Percentiles rank a stretch among this genome's conserved stretches.
Conservation (phyloP, 2,888 invertebrate genomes). For the Lamproptera curius region DNA sequence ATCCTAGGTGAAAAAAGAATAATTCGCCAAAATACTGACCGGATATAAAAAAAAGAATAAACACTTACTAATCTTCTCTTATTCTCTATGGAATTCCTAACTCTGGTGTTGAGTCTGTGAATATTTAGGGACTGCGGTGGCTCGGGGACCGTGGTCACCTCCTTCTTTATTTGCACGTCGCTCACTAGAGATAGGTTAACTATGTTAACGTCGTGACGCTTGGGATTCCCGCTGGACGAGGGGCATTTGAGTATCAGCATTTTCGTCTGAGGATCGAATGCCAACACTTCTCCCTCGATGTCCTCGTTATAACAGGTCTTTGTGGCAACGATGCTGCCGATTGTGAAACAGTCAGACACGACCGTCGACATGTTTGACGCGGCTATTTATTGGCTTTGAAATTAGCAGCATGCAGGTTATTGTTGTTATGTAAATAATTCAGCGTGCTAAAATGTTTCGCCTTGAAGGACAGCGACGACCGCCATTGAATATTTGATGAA, state of each 20-base stretch:
- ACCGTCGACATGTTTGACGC: constrained; percentile 87
- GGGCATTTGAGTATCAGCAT: constrained; percentile 89
- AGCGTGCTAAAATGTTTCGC: constrained; percentile 19
- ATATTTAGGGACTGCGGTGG: constrained; percentile 64
- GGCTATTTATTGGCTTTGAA: no score
- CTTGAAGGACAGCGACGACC: constrained; percentile 14
- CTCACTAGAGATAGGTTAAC: constrained; percentile 93
- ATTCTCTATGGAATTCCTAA: constrained; percentile 91
- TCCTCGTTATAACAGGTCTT: constrained; percentile 94
- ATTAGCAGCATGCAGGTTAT: constrained; percentile 13
- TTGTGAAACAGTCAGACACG: constrained; percentile 94
- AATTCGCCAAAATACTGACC: no score
- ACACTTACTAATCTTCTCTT: constrained; percentile 88
- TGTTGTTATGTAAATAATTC: constrained; percentile 21
- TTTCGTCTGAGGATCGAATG: constrained; percentile 95
- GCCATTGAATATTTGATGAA: constrained; percentile 20
- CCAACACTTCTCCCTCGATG: constrained; percentile 95
- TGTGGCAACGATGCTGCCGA: constrained; percentile 94
- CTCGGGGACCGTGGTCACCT: constrained; percentile 79
- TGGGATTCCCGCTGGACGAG: constrained; percentile 83
- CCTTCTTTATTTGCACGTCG: constrained; percentile 93
- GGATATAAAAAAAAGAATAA: not conserved
- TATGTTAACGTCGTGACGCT: constrained; percentile 91
- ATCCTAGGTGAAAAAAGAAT: no score
- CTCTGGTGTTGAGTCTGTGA: constrained; percentile 87